Conservation (phyloP, 2,113 vertebrate genomes). For the Oreamnos americanus region DNA sequence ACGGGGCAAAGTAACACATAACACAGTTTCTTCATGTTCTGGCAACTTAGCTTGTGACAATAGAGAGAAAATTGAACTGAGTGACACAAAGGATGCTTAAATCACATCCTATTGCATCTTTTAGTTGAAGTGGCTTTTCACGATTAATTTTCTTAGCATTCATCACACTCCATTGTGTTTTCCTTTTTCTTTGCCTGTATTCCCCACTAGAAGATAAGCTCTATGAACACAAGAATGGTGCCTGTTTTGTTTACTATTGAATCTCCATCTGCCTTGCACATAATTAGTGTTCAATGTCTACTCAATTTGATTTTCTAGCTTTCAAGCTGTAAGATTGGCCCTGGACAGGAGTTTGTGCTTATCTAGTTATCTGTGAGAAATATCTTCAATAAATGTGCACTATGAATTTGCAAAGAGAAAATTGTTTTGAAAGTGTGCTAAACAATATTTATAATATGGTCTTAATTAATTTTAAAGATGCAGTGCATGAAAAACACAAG, state of each 20-base stretch:
- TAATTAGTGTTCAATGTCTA: neutral
- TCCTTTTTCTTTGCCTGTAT: constrained; percentile 8
- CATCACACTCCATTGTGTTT: constrained; percentile 6
- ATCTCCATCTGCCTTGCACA: neutral
- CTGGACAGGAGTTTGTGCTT: neutral
- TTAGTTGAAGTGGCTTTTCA: constrained; percentile 37
- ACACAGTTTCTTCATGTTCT: neutral
- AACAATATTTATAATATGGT: neutral
- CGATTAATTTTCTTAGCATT: constrained; percentile 37
- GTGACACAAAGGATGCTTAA: neutral
- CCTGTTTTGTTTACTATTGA: constrained; percentile 18
- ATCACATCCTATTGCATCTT: neutral
- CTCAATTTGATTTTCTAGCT: neutral
- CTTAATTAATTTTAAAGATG: neutral
- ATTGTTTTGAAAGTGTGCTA: neutral
- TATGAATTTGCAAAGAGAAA: constrained; percentile 1
- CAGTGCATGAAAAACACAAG: neutral
- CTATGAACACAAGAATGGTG: neutral
- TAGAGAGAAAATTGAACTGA: constrained; percentile 9
- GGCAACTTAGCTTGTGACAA: neutral
- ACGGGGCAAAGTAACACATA: neutral
- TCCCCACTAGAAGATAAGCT: constrained; percentile 1
- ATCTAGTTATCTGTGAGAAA: neutral
- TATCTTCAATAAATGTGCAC: neutral
- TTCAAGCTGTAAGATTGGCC: neutral